phyloP scores from a whole-genome alignment of 2,888 invertebrate species.

The Caenorhabditis japonica region DNA sequence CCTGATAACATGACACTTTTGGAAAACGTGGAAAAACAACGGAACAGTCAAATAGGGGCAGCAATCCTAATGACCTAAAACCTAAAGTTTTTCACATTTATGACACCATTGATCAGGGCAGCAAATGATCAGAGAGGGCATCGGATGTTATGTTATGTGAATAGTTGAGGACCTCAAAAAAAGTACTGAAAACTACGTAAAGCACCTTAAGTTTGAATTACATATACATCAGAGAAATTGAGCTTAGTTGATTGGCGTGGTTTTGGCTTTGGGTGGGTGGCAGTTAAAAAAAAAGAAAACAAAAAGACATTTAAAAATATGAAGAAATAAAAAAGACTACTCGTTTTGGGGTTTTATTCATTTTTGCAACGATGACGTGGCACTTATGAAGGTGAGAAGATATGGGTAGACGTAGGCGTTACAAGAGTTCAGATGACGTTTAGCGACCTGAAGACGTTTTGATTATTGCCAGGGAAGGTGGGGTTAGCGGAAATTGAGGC shows the following conservation, averaged over 20 bases:
- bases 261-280: background rate
- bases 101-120: slow-evolving; percentile 10
- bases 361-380: slow-evolving; percentile 10
- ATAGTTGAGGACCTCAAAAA: background rate
- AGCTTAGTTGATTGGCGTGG: no score
- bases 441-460: slow-evolving; percentile 36
- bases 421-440: background rate
- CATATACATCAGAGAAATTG: slow-evolving; percentile 23
- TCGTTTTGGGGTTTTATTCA: slow-evolving; percentile 24
- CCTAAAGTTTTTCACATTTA: background rate
- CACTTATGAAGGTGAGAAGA: slow-evolving; percentile 27
- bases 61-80: no score
- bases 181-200: slow-evolving; percentile 8
- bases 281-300: slow-evolving; percentile 1
- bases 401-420: background rate
- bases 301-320: slow-evolving; percentile 12
- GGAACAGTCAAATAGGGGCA: slow-evolving; percentile 14
- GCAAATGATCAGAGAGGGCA: slow-evolving; percentile 16
- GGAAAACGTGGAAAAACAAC: background rate
- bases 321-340: slow-evolving; percentile 13
- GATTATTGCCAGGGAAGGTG: slow-evolving; percentile 37
- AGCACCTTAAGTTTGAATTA: slow-evolving; percentile 18
- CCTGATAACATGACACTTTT: background rate
- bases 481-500: slow-evolving; percentile 30
- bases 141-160: background rate